Conservation (phyloP, 2,888 invertebrate genomes). For the Orchesellides sinensis region DNA sequence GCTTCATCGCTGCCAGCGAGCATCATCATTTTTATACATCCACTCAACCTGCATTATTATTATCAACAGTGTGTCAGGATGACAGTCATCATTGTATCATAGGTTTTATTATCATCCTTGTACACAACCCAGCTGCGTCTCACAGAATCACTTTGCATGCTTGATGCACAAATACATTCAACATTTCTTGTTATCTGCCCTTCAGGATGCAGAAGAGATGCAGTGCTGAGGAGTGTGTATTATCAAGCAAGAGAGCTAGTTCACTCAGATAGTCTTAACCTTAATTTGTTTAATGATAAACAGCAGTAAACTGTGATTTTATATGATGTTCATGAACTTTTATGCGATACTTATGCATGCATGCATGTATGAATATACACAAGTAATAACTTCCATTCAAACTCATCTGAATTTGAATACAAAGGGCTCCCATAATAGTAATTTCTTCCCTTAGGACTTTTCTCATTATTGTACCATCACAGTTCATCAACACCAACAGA, state of each 20-base stretch:
- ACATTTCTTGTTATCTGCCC: slow-evolving; percentile 12
- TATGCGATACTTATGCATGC: too few relatives aligned
- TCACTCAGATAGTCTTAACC: slow-evolving; percentile 4
- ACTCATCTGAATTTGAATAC: too few relatives aligned
- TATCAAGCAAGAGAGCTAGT: slow-evolving; percentile 5
- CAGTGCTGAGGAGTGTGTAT: too few relatives aligned
- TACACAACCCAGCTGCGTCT: slow-evolving; percentile 17
- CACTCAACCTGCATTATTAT: slow-evolving; percentile 33
- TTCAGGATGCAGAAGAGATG: slow-evolving; percentile 20
- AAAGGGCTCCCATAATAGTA: background rate
- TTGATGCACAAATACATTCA: background rate
- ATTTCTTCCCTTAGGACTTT: slow-evolving; percentile 18
- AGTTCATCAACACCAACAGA: background rate
- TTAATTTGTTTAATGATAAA: slow-evolving; percentile 58
- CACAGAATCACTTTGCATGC: background rate
- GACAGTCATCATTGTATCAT: slow-evolving; percentile 53
- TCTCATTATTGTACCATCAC: slow-evolving; percentile 1
- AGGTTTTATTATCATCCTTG: slow-evolving; percentile 44
- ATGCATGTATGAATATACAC: too few relatives aligned
- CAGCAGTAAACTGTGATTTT: slow-evolving; percentile 13
- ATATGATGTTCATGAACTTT: background rate
- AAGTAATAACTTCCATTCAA: too few relatives aligned
- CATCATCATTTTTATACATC: slow-evolving; percentile 4
- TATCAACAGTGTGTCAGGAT: slow-evolving; percentile 53
- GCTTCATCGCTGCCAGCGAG: background rate